phyloP scores from a whole-genome alignment of 2,888 invertebrate species.

The Abrostola triplasia region DNA sequence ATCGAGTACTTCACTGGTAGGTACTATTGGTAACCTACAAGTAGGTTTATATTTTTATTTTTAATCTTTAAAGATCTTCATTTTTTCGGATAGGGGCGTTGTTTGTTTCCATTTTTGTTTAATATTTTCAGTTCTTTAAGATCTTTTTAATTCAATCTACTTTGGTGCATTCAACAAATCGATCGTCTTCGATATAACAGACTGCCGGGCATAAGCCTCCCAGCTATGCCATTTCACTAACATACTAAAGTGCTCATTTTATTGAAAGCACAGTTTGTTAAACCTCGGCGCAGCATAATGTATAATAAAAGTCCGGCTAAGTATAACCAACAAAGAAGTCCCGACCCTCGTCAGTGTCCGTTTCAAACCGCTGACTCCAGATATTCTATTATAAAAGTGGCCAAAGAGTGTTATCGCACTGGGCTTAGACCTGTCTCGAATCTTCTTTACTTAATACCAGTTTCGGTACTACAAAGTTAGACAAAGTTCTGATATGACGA shows the following conservation, averaged over 20 bases:
- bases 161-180: no score
- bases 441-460: constrained; percentile 11
- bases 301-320: constrained; percentile 21
- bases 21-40: no score
- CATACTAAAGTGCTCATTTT: neutral
- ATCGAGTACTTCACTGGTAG: no score
- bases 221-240: neutral
- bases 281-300: constrained; percentile 19
- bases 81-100: no score
- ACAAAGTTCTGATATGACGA: constrained; percentile 15
- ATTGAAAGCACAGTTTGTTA: constrained; percentile 23
- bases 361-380: constrained; percentile 29
- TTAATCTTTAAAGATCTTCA: no score
- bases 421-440: constrained; percentile 10
- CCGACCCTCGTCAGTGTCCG: constrained; percentile 52
- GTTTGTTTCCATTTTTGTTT: no score
- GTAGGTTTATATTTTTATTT: no score
- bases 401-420: constrained; percentile 33
- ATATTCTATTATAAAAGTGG: constrained; percentile 47
- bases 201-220: no score
- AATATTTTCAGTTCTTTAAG: no score
- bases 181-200: no score
- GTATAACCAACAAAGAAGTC: constrained; percentile 39
- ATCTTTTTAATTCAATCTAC: no score
- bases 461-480: constrained; percentile 20